Base-by-base conservation (phyloP, 2,797 vertebrate species). In the Hippopotamyrus pictus region DNA sequence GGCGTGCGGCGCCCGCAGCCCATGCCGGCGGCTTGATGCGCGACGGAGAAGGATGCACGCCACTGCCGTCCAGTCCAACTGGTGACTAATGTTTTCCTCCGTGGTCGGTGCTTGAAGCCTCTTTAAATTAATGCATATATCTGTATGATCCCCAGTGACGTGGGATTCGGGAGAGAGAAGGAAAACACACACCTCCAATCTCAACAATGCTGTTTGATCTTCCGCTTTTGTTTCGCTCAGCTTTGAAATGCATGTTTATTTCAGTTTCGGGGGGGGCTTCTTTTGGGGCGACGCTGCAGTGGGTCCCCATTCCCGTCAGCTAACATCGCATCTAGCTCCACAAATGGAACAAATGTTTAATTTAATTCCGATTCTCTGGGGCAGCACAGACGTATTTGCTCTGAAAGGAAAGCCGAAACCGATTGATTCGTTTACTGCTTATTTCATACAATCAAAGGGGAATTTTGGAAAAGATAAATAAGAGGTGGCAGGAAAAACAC, bases 1-100 rank as follows among this genome's bases (percentile, higher is more conserved):
- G 87, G 50, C 73, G 69, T n/a, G 84, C 59, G 22, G 83, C 79
- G 89, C 89, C 59, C 83, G 79, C 88, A 88, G 89, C 73, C 88
- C 85, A 84, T 22, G 82, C 46, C 22, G 11, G 90, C 85, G 25
- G 54, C 53, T 82, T 73, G 79, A 89, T 54, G 50, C 57, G 62
- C 69, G 37, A 87, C 87, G 41, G 65, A 79, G 65, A 33, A 48
- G 57, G 79, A 73, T 62, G 46, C 87, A 76, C 48, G 76, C 22
- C 88, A 57, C 88, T 48, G 88, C 48, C 11, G 51, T 48, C 17
- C 51, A 41, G 29, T 83, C 69, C 73, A 59, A 57, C 88, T 89
- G 88, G 73, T 82, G 65, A 79, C 88, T 82, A 22, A 69, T 90
- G 87, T 88, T 25, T 51, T 53, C 76, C 14, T 69, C 82, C 87